phyloP scores from a whole-genome alignment of 2,888 invertebrate species.

The Priocnemis perturbator region DNA sequence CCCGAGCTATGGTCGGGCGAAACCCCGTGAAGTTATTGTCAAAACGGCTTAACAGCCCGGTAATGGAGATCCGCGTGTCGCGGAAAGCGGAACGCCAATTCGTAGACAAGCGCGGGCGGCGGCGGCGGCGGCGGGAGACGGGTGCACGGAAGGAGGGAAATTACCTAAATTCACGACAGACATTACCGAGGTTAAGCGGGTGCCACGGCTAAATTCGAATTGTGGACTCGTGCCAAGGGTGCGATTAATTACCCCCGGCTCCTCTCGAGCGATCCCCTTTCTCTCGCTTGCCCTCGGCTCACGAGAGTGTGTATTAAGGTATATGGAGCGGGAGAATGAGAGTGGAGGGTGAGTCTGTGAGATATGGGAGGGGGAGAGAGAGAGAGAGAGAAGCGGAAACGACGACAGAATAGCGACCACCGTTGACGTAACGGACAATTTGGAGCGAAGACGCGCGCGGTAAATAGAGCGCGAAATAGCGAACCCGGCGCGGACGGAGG shows the following conservation, averaged over 20 bases:
- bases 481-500: too few relatives aligned
- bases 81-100: neutral
- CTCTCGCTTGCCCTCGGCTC: constrained; percentile 16
- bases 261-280: neutral
- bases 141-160: constrained; percentile 19
- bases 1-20: too few relatives aligned
- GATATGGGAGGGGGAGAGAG: constrained; percentile 11
- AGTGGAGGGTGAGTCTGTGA: too few relatives aligned
- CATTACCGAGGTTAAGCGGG: constrained; percentile 55
- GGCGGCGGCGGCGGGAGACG: too few relatives aligned
- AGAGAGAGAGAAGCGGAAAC: constrained; percentile 13
- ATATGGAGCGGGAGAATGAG: too few relatives aligned
- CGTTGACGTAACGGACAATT: constrained; percentile 35
- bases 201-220: constrained; percentile 52
- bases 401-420: constrained; percentile 18
- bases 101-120: neutral
- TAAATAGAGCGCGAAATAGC: constrained; percentile 31
- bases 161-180: constrained; percentile 51
- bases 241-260: constrained; percentile 63
- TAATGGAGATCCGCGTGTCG: constrained; percentile 3
- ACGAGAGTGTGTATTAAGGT: constrained; percentile 13
- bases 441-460: constrained; percentile 36
- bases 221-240: constrained; percentile 66
- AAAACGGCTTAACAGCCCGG: constrained; percentile 9
- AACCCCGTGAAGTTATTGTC: constrained; percentile 31